Conservation (phyloP, 2,113 vertebrate species). For the Xerus inauris region DNA sequence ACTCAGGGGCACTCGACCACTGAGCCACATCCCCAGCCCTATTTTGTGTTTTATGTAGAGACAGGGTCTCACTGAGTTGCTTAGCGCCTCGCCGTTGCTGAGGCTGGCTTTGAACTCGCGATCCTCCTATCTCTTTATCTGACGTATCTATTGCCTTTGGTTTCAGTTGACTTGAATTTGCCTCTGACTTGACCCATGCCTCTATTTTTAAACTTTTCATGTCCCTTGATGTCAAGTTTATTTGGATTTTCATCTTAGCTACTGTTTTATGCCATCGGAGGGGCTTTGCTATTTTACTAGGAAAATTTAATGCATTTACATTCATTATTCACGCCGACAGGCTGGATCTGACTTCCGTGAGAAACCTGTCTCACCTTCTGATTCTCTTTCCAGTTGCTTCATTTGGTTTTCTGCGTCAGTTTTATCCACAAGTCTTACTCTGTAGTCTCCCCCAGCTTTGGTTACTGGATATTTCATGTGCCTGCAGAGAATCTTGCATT, state of each 20-base stretch:
- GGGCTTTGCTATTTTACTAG: not conserved
- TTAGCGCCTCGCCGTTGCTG: no score
- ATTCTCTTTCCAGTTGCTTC: not conserved
- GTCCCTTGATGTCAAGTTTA: not conserved
- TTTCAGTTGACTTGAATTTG: not conserved
- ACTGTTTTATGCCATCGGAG: not conserved
- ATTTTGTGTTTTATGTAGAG: no score
- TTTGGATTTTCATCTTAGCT: not conserved
- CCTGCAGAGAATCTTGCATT: not conserved
- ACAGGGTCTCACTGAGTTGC: no score
- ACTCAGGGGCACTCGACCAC: no score
- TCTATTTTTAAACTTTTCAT: not conserved
- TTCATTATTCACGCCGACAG: not conserved
- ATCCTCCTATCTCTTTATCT: no score
- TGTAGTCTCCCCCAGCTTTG: not conserved
- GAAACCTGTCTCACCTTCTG: not conserved
- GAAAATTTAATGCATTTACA: not conserved
- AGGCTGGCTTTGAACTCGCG: no score
- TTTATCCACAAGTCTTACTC: not conserved
- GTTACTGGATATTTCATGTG: not conserved
- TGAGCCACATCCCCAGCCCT: no score
- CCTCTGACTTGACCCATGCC: not conserved
- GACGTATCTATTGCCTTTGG: not conserved
- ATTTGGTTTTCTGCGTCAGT: not conserved
- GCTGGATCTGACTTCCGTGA: accelerated